A percentile compares a stretch with the other conserved stretches of the same genome.
Evolutionary conservation across 2,888 invertebrate species (phyloP).

Genomic region (Pediacus dermestoides): DNA sequence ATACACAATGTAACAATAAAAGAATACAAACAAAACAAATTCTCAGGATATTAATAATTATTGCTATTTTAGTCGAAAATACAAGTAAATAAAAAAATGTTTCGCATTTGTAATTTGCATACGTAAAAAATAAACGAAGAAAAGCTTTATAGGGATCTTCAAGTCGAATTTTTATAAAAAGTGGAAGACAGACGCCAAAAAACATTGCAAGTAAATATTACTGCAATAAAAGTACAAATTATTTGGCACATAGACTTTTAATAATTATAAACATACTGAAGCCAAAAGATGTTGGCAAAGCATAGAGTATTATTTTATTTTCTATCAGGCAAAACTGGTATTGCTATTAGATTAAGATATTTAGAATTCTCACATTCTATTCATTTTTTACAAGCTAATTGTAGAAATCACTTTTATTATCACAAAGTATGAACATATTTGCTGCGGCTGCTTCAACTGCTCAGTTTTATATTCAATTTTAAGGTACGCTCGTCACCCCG

Average conservation of each 20-base stretch:
- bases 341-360: constrained; percentile 42
- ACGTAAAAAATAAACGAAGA: no score
- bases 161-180: constrained; percentile 28
- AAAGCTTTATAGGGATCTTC: neutral
- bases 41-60: neutral
- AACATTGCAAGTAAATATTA: constrained; percentile 31
- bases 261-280: constrained; percentile 21
- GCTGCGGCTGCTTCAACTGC: no score
- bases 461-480: no score
- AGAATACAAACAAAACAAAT: constrained; percentile 6
- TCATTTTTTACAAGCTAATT: no score
- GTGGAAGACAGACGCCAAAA: constrained; percentile 46
- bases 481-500: no score
- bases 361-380: constrained; percentile 39
- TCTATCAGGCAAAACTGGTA: constrained; percentile 47
- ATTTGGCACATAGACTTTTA: constrained; percentile 34
- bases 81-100: neutral
- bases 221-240: constrained; percentile 32
- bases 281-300: constrained; percentile 37
- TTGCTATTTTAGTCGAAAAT: constrained; percentile 8
- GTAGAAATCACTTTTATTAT: constrained; percentile 14
- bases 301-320: constrained; percentile 44
- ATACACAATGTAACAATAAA: constrained; percentile 7
- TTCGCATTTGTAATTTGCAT: no score
- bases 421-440: constrained; percentile 11